phyloP scores from a whole-genome alignment of 2,888 invertebrate species.

The Drosophila neotestacea region DNA sequence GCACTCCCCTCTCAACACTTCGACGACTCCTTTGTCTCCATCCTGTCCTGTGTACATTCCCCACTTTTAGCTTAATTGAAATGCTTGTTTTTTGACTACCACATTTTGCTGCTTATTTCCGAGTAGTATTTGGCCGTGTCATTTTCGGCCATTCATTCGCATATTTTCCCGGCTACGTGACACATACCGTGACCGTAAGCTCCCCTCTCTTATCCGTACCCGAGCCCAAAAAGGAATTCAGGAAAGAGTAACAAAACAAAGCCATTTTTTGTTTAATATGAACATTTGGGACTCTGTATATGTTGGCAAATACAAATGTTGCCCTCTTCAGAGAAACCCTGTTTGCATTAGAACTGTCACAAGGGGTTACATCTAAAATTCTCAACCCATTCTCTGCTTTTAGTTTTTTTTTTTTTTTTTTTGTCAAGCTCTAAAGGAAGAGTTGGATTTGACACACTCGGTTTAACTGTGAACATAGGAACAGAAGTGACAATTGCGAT shows the following conservation, averaged over 20 bases:
- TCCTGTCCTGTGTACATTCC: constrained; percentile 4
- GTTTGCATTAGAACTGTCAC: constrained; percentile 66
- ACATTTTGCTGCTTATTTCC: constrained; percentile 41
- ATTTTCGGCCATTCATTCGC: constrained; percentile 64
- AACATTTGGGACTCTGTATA: constrained; percentile 46
- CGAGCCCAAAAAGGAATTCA: constrained; percentile 17
- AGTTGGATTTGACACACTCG: constrained; percentile 45
- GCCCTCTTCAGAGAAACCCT: constrained; percentile 33
- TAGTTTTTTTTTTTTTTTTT: neutral
- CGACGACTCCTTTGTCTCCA: constrained; percentile 3
- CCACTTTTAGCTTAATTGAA: constrained; percentile 70
- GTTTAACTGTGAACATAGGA: constrained; percentile 48
- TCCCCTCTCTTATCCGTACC: constrained; percentile 11
- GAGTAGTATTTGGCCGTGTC: constrained; percentile 51
- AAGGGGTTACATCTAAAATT: constrained; percentile 43
- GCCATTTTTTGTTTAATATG: constrained; percentile 70
- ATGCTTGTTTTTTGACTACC: constrained; percentile 52
- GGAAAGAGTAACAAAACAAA: constrained; percentile 63
- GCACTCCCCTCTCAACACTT: neutral
- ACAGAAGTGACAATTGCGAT: constrained; percentile 41
- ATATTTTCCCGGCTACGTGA: constrained; percentile 71
- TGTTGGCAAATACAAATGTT: constrained; percentile 53
- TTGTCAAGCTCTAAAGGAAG: constrained; percentile 19
- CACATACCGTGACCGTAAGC: constrained; percentile 51
- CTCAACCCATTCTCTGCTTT: constrained; percentile 17